Conservation (phyloP, 2,113 vertebrate genomes). For the Gambusia holbrooki region DNA sequence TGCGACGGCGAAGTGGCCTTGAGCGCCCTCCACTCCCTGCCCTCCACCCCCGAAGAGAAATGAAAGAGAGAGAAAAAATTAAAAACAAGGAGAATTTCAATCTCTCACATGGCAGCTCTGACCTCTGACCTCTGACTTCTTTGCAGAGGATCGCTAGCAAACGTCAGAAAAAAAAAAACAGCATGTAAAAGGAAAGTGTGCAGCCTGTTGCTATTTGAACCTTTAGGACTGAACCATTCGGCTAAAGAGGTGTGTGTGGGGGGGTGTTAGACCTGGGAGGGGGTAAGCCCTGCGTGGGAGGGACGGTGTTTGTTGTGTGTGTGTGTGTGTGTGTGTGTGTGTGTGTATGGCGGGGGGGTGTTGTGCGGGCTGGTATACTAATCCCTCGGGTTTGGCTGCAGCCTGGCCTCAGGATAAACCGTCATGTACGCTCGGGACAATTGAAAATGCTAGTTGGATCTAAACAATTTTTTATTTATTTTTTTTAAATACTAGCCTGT, state of each 20-base stretch:
- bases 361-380: conserved; percentile 80
- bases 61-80: background rate
- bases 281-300: conserved; percentile 76
- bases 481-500: conserved; percentile 17
- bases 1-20: conserved; percentile 24
- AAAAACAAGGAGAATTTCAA: background rate
- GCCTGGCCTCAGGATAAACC: conserved; percentile 75
- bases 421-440: conserved; percentile 66
- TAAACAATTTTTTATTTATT: conserved; percentile 29
- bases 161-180: conserved; percentile 22
- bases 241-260: conserved; percentile 20
- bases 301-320: conserved; percentile 14
- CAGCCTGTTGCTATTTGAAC: conserved; percentile 60
- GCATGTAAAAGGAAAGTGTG: conserved; percentile 3
- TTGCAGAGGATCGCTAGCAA: background rate
- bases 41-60: background rate
- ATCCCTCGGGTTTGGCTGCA: conserved; percentile 82
- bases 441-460: conserved; percentile 63
- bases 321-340: background rate
- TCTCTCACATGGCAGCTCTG: conserved; percentile 12
- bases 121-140: conserved; percentile 40
- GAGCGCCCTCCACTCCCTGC: background rate
- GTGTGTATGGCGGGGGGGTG: background rate
- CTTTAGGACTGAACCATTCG: conserved; percentile 73
- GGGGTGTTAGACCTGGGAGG: conserved; percentile 35